A percentile compares a stretch with the other conserved stretches of the same genome.
Conservation (phyloP, 2,888 invertebrate genomes). For the Hydroisotoma schaefferi region DNA sequence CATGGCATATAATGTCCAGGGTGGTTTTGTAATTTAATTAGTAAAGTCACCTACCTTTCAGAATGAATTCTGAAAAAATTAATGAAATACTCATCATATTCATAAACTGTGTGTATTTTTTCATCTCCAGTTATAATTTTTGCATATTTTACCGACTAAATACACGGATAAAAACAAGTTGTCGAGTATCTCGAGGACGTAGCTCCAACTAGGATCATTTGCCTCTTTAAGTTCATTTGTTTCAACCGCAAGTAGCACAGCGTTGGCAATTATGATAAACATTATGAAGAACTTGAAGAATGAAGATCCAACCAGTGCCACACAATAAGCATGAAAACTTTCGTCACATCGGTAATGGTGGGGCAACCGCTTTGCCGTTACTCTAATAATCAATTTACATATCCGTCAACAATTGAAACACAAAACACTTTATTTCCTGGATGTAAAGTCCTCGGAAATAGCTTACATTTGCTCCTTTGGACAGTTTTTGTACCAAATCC, state of each 20-base stretch:
- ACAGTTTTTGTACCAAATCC: conserved; percentile 35
- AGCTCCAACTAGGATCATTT: too few species aligned
- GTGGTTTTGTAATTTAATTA: too few species aligned
- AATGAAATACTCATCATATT: too few species aligned
- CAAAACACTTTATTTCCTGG: too few species aligned
- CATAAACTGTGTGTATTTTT: too few species aligned
- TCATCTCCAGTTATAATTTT: too few species aligned
- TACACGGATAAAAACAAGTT: conserved; percentile 28
- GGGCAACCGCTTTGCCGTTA: conserved; percentile 14
- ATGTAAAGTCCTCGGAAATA: too few species aligned
- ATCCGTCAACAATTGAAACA: too few species aligned
- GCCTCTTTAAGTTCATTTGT: conserved; percentile 21
- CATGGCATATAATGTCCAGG: too few species aligned
- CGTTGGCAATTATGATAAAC: conserved; percentile 35
- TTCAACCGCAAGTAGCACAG: conserved; percentile 38
- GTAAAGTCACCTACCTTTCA: conserved; percentile 18
- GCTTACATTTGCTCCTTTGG: conserved; percentile 24
- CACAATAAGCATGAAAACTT: conserved; percentile 36
- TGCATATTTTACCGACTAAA: conserved; percentile 9
- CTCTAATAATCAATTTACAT: too few species aligned
- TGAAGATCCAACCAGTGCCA: conserved; percentile 30
- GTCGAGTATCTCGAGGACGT: conserved; percentile 28
- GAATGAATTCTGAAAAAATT: conserved; percentile 20
- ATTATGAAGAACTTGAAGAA: conserved; percentile 40
- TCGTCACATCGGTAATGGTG: conserved; percentile 29